A percentile compares a stretch with the other conserved stretches of the same genome.
phyloP scores from a whole-genome alignment of 2,797 vertebrate genomes.

The Ciconia nigra region DNA sequence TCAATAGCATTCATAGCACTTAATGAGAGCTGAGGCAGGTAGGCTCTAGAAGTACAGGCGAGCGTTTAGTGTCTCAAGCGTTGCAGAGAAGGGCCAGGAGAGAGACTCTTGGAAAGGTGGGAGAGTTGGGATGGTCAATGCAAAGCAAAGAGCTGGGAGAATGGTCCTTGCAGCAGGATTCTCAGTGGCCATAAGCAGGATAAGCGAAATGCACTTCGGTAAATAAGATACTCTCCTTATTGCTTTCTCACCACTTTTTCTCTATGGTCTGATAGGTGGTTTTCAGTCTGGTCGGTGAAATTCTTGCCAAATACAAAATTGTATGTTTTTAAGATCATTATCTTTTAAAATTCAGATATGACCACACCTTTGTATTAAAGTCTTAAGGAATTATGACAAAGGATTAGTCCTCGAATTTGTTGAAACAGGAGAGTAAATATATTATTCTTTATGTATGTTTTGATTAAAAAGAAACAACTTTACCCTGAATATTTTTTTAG shows the following conservation, averaged over 20 bases:
- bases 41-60: not conserved
- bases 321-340: not conserved
- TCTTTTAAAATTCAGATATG: not conserved
- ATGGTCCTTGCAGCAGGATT: not conserved
- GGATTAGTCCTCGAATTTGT: not conserved
- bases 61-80: not conserved
- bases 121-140: not conserved
- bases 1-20: not conserved
- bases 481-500: not conserved
- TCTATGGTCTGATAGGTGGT: not conserved
- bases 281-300: not conserved
- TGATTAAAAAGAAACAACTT: slow-evolving; percentile 13
- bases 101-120: not conserved
- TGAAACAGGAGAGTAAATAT: not conserved
- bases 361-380: not conserved
- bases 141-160: not conserved
- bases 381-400: not conserved
- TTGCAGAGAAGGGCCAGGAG: not conserved
- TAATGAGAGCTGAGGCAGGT: not conserved
- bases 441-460: slow-evolving; percentile 1
- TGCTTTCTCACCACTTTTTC: not conserved
- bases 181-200: not conserved
- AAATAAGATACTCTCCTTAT: not conserved
- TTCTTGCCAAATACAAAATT: not conserved
- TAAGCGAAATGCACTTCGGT: not conserved